Base-by-base conservation (phyloP, 2,113 vertebrate genomes). In the Alaudala cheleensis region DNA sequence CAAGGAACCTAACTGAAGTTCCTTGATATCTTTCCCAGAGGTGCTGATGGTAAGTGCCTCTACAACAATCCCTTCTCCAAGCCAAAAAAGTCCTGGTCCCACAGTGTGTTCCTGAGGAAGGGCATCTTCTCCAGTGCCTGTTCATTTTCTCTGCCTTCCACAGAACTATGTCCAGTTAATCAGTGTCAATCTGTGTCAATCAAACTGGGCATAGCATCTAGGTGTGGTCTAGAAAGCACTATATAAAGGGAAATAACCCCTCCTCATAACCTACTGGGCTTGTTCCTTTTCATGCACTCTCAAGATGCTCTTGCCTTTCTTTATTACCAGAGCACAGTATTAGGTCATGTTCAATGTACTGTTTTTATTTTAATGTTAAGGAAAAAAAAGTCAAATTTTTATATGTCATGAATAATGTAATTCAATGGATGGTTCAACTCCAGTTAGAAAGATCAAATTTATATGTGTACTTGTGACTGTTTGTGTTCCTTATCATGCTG, bases 51-150 rank as follows among this genome's bases (percentile, higher is more conserved):
- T 11, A 84, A 66, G 16, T 49, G 21, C 15, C 15, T 71, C 58
- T 64, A 34, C 81, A 72, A 15, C 6, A 5, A 45, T 25, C 10
- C 4, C 3, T 69, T 56, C 29, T 60, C 12, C 33, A 47, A 12
- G 12, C 9, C 20, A 9, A 78, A 54, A 15, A 60, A 19, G 4
- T 45, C 14, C 8, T 4, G 1, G 11, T 64, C 22, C 33, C 12
- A 45, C 2, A 40, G 7, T 1, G 1, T 44, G 6, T 49, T 28
- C 7, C 8, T 26, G 28, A 28, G 40, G 16, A n/a, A 29, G 3
- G 11, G 6, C 8, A 22, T 44, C 2, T 76, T 39, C 39, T 57
- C 12, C 39, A 44, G 11, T 1, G 5, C 19, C 14, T 57, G 2
- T n/a, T 26, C 15, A 15, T 56, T 57, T 33, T 79, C 9, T 47